Evolutionary conservation across 1,140 invertebrate species (phyloP).

Genomic region (Cryptotermes secundus): DNA sequence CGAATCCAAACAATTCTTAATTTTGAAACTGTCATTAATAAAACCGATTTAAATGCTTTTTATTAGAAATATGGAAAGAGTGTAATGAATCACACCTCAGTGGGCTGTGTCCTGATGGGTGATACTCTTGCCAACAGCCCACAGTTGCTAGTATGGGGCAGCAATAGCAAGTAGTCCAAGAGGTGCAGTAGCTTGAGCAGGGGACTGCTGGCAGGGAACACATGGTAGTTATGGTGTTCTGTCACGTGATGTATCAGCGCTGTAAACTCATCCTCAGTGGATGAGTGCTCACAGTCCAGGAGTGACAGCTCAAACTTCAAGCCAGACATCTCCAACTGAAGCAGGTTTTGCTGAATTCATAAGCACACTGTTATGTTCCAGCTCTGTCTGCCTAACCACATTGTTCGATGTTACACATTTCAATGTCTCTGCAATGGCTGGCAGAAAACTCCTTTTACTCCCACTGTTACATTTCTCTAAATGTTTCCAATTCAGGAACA

Average conservation of each 20-base stretch:
- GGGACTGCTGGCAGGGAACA: neutral
- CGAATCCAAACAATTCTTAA: neutral
- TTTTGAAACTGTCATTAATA: no score
- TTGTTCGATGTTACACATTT: no score
- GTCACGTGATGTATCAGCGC: neutral
- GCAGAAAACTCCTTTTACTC: no score
- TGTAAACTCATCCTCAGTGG: neutral
- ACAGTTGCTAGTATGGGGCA: neutral
- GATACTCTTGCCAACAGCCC: neutral
- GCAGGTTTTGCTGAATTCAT: neutral
- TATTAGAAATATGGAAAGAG: no score
- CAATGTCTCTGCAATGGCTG: no score
- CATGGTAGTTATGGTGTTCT: neutral
- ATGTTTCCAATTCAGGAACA: no score
- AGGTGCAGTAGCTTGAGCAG: neutral
- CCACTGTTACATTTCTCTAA: no score
- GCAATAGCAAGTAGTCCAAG: neutral
- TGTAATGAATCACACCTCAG: neutral
- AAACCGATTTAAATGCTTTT: no score
- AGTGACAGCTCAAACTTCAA: neutral
- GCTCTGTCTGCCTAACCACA: no score
- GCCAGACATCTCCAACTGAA: neutral
- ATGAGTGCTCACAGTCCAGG: conserved; percentile 9
- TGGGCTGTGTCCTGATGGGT: neutral
- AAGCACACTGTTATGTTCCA: no score